Conservation (phyloP, 2,797 vertebrate genomes). For the Sebastes jordani region DNA sequence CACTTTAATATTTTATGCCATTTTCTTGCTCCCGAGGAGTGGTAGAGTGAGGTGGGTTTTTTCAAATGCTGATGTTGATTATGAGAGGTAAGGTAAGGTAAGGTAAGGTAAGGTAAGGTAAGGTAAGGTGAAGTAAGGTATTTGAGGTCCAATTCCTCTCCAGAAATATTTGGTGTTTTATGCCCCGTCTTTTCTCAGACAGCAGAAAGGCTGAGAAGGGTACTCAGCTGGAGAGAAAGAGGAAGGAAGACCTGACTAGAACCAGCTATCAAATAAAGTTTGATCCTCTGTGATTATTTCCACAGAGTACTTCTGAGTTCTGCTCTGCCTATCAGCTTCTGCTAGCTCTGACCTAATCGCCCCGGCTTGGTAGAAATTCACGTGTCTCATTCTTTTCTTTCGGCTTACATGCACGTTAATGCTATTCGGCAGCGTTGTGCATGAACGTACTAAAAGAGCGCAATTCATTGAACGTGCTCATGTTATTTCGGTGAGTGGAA, state of each 20-base stretch:
- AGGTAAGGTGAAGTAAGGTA: not conserved
- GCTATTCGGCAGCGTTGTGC: not conserved
- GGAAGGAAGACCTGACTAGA: not conserved
- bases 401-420: not conserved
- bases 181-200: not conserved
- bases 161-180: slow-evolving; percentile 11
- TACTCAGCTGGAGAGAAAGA: not conserved
- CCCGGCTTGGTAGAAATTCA: not conserved
- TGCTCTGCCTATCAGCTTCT: not conserved
- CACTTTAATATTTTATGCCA: slow-evolving; percentile 58
- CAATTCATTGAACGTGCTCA: too few relatives aligned
- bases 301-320: not conserved
- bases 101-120: too few relatives aligned
- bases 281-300: not conserved
- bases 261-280: not conserved
- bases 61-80: slow-evolving; percentile 19
- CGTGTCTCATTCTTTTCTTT: not conserved
- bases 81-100: not conserved
- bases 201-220: not conserved
- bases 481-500: too few relatives aligned
- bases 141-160: not conserved
- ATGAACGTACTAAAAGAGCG: too few relatives aligned
- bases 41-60: not conserved
- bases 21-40: not conserved
- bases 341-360: not conserved